These are phyloP conservation scores for Alces alces DNA, from an alignment of 2,113 vertebrate genomes.

Conservation along the genomic window DNA sequence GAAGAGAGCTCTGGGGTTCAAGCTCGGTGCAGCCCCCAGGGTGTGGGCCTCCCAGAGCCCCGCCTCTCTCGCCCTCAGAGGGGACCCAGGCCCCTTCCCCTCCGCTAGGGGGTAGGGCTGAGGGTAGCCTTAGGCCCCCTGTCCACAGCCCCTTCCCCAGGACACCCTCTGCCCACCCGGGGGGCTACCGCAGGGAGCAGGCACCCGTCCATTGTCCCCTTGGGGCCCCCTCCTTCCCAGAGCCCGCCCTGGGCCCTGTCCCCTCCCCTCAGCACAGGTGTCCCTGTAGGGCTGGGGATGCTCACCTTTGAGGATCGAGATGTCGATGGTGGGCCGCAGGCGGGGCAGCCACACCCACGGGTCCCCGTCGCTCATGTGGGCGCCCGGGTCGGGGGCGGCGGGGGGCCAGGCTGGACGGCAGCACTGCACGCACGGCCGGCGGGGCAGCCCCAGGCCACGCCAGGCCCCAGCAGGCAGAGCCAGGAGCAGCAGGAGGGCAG, in stretches of 20 bases:
- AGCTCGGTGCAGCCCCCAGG: too few relatives aligned
- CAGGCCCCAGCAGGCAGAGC: fast-evolving
- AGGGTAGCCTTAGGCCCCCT: background rate
- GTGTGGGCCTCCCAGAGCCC: too few relatives aligned
- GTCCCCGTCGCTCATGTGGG: background rate
- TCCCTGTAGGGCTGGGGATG: background rate
- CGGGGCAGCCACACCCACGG: slow-evolving; percentile 69
- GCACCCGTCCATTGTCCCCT: background rate
- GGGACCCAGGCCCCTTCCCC: background rate
- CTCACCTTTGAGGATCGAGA: slow-evolving; percentile 91
- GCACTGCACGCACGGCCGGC: slow-evolving; percentile 47
- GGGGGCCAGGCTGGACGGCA: slow-evolving; percentile 59
- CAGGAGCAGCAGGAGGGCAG: slow-evolving; percentile 44
- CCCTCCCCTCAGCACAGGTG: background rate
- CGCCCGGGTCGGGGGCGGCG: fast-evolving
- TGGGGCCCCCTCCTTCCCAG: background rate
- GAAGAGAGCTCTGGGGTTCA: background rate
- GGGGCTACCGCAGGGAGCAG: background rate
- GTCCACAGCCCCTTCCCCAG: background rate
- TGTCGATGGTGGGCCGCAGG: slow-evolving; percentile 84
- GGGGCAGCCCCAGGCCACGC: background rate
- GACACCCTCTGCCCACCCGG: background rate
- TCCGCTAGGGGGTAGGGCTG: background rate
- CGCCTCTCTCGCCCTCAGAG: background rate
- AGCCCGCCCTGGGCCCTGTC: background rate